These are phyloP conservation scores for Indicator indicator DNA, from an alignment of 2,113 vertebrate genomes.

Conservation along the genomic window DNA sequence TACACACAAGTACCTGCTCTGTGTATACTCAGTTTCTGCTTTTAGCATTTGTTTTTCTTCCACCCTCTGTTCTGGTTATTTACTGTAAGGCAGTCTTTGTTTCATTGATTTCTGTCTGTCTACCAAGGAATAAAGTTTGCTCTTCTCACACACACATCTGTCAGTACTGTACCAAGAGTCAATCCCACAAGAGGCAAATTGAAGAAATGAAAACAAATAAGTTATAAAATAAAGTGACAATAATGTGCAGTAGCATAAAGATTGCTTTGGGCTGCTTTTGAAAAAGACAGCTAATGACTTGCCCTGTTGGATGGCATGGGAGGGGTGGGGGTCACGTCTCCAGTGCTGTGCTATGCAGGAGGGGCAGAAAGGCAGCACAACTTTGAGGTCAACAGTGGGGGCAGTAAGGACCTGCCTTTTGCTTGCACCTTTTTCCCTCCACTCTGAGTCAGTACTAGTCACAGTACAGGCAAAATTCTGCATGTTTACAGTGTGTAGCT, in stretches of 20 bases:
- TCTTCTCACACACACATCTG: constrained; percentile 13
- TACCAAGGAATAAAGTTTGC: constrained; percentile 31
- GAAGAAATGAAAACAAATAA: constrained; percentile 70
- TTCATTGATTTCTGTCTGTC: constrained; percentile 47
- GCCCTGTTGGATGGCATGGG: background rate
- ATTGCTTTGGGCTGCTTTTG: constrained; percentile 59
- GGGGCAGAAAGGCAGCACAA: background rate
- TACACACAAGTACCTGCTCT: background rate
- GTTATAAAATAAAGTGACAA: constrained; percentile 64
- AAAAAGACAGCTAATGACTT: constrained; percentile 23
- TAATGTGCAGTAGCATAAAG: constrained; percentile 62
- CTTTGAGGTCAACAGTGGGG: background rate
- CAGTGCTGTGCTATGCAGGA: background rate
- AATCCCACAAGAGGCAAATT: constrained; percentile 52
- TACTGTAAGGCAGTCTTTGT: constrained; percentile 20
- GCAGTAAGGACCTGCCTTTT: background rate
- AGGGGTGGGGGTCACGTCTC: background rate
- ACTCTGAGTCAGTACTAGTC: background rate
- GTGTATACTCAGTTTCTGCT: background rate
- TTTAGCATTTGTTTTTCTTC: constrained; percentile 12
- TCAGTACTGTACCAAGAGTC: constrained; percentile 34
- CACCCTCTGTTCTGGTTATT: background rate
- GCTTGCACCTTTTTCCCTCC: background rate
- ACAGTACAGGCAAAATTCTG: background rate
- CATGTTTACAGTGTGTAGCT: background rate